Base-by-base conservation (phyloP, 2,888 invertebrate species). In the Hemithea aestivaria region DNA sequence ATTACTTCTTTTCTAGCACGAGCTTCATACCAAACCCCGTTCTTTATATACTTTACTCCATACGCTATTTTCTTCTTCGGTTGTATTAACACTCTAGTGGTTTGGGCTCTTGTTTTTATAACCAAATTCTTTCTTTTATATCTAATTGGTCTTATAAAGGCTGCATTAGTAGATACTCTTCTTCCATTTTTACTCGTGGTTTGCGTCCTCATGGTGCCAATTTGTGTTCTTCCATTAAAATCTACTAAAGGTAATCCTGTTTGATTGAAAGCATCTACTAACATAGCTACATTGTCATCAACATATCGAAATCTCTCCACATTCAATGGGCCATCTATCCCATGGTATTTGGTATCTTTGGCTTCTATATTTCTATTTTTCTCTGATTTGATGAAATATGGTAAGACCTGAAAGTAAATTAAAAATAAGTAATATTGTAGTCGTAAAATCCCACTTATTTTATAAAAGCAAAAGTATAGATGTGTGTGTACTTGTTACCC, bases 331-430 rank as follows among this genome's bases (percentile, higher is more conserved):
- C 92, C 93, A 2, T 81, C 78, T 6, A 68, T 70, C 0, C 87
- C 88, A 48, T 93, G 93, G 52, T 88, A 89, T 10, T 72, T 54
- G 0, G 72, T 71, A 56, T 90, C 80, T 25, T 83, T 65, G 2
- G 70, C 66, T 53, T 85, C 87, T 6, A 68, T 42, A 48, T 91
- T 84, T 45, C 78, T 72, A 59, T 91, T 91, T 30, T 89, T 81
- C 74, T 91, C 91, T 0, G 90, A 90, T 72, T 91, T 91, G 26
- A 80, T 89, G 54, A 91, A 94, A 64, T 93, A 93, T 0, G 91
- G 91, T 7, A 93, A 74, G 0, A 91, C 78, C 84, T 84, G 59
- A 31, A 73, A 75, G 28, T 1, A 8, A 26, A 16, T 4, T n/a
- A n/a, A n/a, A n/a, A n/a, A n/a, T n/a, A n/a, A n/a, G n/a, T n/a